Base-by-base conservation (phyloP, 35 echinoderm and acorn worm species). In the Heliocidaris tuberculata region DNA sequence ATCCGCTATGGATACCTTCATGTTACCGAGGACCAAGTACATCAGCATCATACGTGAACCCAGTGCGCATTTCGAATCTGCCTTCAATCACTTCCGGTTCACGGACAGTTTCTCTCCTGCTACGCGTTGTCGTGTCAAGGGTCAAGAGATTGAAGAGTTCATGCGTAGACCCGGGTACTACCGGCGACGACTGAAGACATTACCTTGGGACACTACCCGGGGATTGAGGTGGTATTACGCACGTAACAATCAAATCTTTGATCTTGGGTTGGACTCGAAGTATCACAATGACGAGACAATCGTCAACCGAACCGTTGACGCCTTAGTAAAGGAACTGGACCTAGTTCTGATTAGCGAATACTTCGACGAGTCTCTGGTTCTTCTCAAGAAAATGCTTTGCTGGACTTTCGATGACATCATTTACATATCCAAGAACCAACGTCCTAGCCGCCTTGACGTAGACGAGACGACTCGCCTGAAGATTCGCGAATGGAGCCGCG, bases 351-450 rank as follows among this genome's bases (percentile, higher is more conserved):
- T 97, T 24, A 97, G 86, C 13, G 96, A 97, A 30, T 97, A 96
- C 59, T 94, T 95, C 32, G 96, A 97, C 49, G 96, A 97, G 27
- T 97, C 96, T 10, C 52, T 97, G 49, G 24, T 97, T 10, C 24
- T 97, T 17, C 61, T 98, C 32, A 94, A 96, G 48, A 97, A 95
- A 48, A 50, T 93, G 71, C 92, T 98, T 12, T 97, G 96, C 42
- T 98, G 97, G 96, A 32, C 94, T 1, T 86, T 94, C 12, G 96
- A 96, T 24, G 97, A 98, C 92, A 97, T 98, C 47, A 24, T 98
- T 42, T 98, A 97, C 94, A 61, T 98, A 15, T 90, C 96, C 15
- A 98, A 97, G 93, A 96, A 96, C 59, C 65, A 95, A 61, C 50
- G 97, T 50, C 52, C 94, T 31, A 85, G 59, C 17, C 60, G 32